Evolutionary conservation across 1,140 invertebrate species (phyloP), one percentile per base, ranked within the genome.

Genomic region (Medauroidea extradentata): DNA sequence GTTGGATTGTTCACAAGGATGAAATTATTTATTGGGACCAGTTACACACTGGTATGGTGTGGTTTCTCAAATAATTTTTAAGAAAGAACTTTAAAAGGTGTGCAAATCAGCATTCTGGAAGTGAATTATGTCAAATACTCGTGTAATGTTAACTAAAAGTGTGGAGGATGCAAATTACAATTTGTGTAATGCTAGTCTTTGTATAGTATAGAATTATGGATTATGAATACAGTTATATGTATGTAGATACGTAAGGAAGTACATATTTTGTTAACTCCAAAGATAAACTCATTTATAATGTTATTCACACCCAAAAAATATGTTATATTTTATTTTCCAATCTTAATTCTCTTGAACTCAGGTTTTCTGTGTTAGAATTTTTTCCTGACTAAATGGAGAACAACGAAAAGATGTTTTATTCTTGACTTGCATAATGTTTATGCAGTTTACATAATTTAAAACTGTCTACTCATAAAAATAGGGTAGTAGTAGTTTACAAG

Each of bases 101-200:
- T 34, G 18, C 13, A 21, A 27, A 44, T 34, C 14, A 39, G 38
- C 27, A 38, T 34, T 53, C 16, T n/a, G 23, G 16, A n/a, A 24
- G 16, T 43, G 39, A 16, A 19, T 54, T 14, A 42, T 29, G 3
- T 3, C 2, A 34, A 16, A 34, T 54, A 18, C 11, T 39, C n/a
- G 1, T 19, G 34, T 9, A 39, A n/a, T 43, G 38, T 29, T 54
- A 23, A 16, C 29, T 23, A 11, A 5, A 18, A 44, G n/a, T 13
- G 16, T 23, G 9, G 34, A n/a, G 2, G 24, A 27, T 16, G 34
- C 14, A 23, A 42, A 14, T 48, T 51, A 50, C 29, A 29, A 44
- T 18, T 44, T 57, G 42, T 24, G 18, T 53, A n/a, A 57, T 57
- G 56, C 56, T 57, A 57, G 56, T 57, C 56, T 57, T 57, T 57